Conservation (phyloP, 92 coral and sea anemone genomes). For the Paramuricea clavata region DNA sequence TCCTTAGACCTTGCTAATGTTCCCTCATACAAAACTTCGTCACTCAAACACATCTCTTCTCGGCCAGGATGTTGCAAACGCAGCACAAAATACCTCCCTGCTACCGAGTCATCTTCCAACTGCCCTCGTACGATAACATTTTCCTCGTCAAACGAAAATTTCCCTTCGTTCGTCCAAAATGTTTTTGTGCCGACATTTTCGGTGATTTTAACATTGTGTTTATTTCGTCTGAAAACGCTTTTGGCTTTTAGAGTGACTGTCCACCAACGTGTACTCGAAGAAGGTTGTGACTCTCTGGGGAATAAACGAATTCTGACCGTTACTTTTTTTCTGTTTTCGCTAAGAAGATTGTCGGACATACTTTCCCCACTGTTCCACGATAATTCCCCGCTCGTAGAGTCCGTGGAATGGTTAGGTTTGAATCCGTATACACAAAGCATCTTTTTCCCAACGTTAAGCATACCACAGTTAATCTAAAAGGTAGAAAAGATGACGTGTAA, state of each 20-base stretch:
- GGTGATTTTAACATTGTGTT: constrained; percentile 23
- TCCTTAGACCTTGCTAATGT: constrained; percentile 12
- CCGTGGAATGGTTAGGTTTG: constrained; percentile 23
- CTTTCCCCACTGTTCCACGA: neutral
- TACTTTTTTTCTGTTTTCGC: constrained; percentile 15
- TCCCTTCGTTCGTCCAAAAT: constrained; percentile 14
- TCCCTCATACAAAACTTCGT: constrained; percentile 33
- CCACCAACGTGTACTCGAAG: constrained; percentile 50
- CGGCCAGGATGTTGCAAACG: constrained; percentile 10
- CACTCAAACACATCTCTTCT: neutral
- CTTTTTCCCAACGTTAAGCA: constrained; percentile 69
- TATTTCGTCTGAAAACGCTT: constrained; percentile 30
- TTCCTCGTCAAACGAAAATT: constrained; percentile 25
- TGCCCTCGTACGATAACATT: constrained; percentile 22
- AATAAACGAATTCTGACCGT: constrained; percentile 31
- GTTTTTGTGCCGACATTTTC: constrained; percentile 46
- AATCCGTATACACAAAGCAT: constrained; percentile 41
- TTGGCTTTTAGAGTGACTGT: constrained; percentile 21
- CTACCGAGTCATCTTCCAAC: constrained; percentile 30
- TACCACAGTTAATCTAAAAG: neutral
- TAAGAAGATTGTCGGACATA: neutral
- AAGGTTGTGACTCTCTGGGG: constrained; percentile 46
- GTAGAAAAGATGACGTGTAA: neutral
- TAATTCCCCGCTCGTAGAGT: neutral
- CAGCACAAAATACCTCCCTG: constrained; percentile 24